Evolutionary conservation across 2,113 vertebrate species (phyloP), one percentile per base, ranked within the genome.

Genomic region (Varanus salvator): DNA sequence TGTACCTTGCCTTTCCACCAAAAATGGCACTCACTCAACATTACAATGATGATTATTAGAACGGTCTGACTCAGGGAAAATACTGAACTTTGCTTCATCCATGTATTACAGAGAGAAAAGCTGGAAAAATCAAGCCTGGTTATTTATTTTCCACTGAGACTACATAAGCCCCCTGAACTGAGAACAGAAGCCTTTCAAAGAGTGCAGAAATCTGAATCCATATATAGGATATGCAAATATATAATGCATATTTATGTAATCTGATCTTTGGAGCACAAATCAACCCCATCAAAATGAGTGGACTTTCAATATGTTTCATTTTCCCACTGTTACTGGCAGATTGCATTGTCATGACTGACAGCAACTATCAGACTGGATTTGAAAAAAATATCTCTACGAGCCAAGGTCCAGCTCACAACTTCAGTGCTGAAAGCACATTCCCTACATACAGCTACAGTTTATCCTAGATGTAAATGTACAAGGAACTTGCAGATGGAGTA

Each of bases 121-220:
- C 68, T 81, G 54, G 14, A 15, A 4, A 87, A 90, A 87, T 44
- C 78, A 2, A 0, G 50, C 84, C 60, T 44, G 31, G 31, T 1
- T 0, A 88, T 93, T 25, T 84, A 52, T 90, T 91, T 52, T 21
- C 92, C 4, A 48, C 1, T 80, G 50, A 95, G 21, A 25, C 54
- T 87, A 14, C 54, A 92, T 82, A 60, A 38, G 77, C 38, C 25
- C 9, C 89, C 83, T 64, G 87, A n/a, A 91, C 3, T 0, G 0
- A 0, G 38, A 87, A 19, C 78, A 90, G 92, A 92, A 91, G 19
- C 4, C 0, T 82, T 92, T 89, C 95, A 94, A 92, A 93, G 91
- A 88, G 93, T 75, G 91, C 91, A 92, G 92, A 89, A 66, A 91
- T 87, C 93, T 90, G 93, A 92, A 90, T 91, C 38, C 80, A 66